A percentile compares a stretch with the other conserved stretches of the same genome.
Evolutionary conservation across 2,888 invertebrate species (phyloP).

Genomic region (Eugnorisma glareosa): DNA sequence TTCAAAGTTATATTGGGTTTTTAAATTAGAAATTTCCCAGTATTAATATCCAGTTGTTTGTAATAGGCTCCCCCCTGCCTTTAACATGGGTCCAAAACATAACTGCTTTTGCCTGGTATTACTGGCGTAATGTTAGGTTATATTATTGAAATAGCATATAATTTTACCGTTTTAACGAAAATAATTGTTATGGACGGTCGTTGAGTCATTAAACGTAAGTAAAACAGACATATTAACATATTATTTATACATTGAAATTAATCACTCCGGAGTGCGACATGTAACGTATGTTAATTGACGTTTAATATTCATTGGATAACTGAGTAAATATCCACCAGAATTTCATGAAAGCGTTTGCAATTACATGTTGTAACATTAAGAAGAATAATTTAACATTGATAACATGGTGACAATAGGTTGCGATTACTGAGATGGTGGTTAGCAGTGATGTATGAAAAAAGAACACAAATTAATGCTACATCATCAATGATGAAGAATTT

Average conservation of each 20-base stretch:
- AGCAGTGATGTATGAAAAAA: neutral
- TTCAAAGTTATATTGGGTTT: neutral
- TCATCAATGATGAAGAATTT: neutral
- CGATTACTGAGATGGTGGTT: neutral
- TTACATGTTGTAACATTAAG: slow-evolving; percentile 16
- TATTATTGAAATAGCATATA: neutral
- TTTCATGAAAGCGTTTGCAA: slow-evolving; percentile 43
- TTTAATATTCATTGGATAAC: slow-evolving; percentile 49
- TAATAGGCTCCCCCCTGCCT: neutral
- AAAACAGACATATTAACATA: slow-evolving; percentile 6
- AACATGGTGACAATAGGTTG: neutral
- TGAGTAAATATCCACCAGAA: slow-evolving; percentile 36
- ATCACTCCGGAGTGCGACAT: slow-evolving; percentile 15
- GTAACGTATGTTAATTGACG: slow-evolving; percentile 44
- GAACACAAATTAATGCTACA: too few species aligned
- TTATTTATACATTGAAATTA: slow-evolving; percentile 38
- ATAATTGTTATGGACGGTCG: neutral
- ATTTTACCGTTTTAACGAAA: neutral
- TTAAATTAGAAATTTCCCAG: neutral
- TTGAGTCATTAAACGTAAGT: neutral
- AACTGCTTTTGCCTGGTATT: neutral
- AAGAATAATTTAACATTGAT: neutral
- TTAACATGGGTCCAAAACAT: neutral
- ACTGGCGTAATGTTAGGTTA: neutral
- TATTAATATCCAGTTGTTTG: neutral